Evolutionary conservation across 2,113 vertebrate genomes (phyloP), one percentile per base, ranked within the genome.

Genomic region (Ochotona curzoniae): DNA sequence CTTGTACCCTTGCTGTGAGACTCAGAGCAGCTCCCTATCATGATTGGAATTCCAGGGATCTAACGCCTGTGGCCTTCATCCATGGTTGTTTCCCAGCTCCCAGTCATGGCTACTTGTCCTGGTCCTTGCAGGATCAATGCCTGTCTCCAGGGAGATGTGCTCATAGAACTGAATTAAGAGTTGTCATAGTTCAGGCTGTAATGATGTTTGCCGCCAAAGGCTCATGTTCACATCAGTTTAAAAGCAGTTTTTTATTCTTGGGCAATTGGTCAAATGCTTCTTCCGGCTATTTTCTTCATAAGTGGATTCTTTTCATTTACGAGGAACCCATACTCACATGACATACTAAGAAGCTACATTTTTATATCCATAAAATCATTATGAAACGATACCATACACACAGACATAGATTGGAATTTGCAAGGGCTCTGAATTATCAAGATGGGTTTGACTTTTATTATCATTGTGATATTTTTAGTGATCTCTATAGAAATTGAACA

Each of bases 401-500:
- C 25, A 91, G 20, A 7, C 8, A 32, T 14, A 85, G 57, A 76
- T 3, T 60, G 70, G 93, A 90, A 79, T 67, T 69, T 74, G 9
- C 38, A 49, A 9, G 66, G 64, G 32, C 32, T 95, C 44, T 14
- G 32, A 90, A 38, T 84, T 92, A 71, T 20, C 25, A 94, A 87
- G 87, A 85, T 71, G 35, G 32, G 28, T 73, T 93, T 90, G 82
- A 84, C 60, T 94, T 93, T 95, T 93, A 91, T 90, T 91, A 92
- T 89, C 49, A 83, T 66, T 87, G 44, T 69, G 60, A n/a, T 92
- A 83, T 88, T 95, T 96, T 94, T 93, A 85, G 95, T 75, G 69
- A 96, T 93, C 85, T 38, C 73, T 79, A 23, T 83, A 88, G 92
- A 87, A 92, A 83, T 70, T 76, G 82, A 95, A 28, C 96, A 97